A percentile compares a stretch with the other conserved stretches of the same genome.
These are phyloP conservation scores for Pygathrix nemaeus DNA, from an alignment of 2,113 vertebrate species.

Conservation along the genomic window DNA sequence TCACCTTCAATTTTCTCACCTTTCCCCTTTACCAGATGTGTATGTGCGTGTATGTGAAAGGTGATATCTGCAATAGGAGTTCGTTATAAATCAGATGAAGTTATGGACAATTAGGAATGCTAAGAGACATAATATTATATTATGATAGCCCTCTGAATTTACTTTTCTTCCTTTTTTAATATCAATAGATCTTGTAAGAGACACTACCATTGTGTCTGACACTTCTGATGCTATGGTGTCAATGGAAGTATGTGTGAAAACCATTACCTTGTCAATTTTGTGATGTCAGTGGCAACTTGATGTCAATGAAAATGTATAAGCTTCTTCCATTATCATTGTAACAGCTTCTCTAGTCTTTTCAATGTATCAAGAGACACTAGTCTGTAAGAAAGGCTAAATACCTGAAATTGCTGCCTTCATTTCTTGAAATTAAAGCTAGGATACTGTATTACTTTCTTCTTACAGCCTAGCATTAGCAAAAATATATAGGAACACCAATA, in stretches of 20 bases:
- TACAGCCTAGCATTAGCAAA: constrained; percentile 10
- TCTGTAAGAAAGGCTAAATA: constrained; percentile 50
- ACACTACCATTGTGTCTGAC: constrained; percentile 61
- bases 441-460: constrained; percentile 35
- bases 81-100: constrained; percentile 31
- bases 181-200: constrained; percentile 58
- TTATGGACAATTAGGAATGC: constrained; percentile 45
- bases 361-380: constrained; percentile 50
- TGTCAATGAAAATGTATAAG: constrained; percentile 75
- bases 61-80: neutral
- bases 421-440: constrained; percentile 59
- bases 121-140: constrained; percentile 32
- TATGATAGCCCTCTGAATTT: constrained; percentile 24
- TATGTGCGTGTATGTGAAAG: neutral
- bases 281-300: constrained; percentile 63
- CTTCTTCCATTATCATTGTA: constrained; percentile 64
- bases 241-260: constrained; percentile 71
- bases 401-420: constrained; percentile 50
- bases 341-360: constrained; percentile 53
- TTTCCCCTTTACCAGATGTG: constrained; percentile 3
- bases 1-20: constrained; percentile 50
- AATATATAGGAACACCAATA: constrained; percentile 13
- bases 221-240: constrained; percentile 67
- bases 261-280: constrained; percentile 74
- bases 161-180: constrained; percentile 1